Evolutionary conservation across 2,113 vertebrate genomes (phyloP), one percentile per base, ranked within the genome.

Genomic region (Elephas maximus): DNA sequence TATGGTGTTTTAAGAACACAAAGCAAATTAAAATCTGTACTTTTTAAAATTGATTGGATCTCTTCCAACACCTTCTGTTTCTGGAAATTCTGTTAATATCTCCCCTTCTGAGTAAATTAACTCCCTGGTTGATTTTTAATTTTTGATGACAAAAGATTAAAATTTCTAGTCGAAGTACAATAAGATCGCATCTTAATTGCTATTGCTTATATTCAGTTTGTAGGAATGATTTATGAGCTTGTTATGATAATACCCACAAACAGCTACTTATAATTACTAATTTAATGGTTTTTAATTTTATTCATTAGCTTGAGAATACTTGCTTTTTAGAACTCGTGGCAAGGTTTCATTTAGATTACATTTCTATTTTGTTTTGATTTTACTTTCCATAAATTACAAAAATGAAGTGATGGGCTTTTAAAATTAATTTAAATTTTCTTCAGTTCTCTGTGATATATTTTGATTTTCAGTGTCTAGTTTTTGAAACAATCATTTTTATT

Each of bases 261-360:
- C 37, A 37, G 81, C 93, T 98, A 92, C 92, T 98, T 91, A 26
- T 97, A 97, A 98, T 37, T 37, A 80, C 93, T 96, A 97, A 96
- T 98, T 98, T 98, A 98, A 97, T 97, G 96, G 77, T 90, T 98
- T 98, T 98, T 97, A 98, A 98, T 98, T 99, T 97, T 97, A 93
- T 97, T 98, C 94, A 97, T 98, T 98, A 98, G 96, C 96, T 96
- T 98, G 97, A 94, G 80, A 97, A 95, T 96, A 63, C 62, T 95
- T 98, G 78, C 20, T 97, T 95, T 95, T 96, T 63, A 97, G 86
- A 97, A 96, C 80, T 91, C 80, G 93, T 95, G 63, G 48, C 28
- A 67, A 74, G 81, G 94, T 98, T 98, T 97, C 96, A 97, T 98
- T 98, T 97, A 91, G 71, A 48, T 95, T 87, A 82, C n/a, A 87